Evolutionary conservation across 2,888 invertebrate genomes (phyloP), one percentile per base, ranked within the genome.

Genomic region (Drosophila picticornis): DNA sequence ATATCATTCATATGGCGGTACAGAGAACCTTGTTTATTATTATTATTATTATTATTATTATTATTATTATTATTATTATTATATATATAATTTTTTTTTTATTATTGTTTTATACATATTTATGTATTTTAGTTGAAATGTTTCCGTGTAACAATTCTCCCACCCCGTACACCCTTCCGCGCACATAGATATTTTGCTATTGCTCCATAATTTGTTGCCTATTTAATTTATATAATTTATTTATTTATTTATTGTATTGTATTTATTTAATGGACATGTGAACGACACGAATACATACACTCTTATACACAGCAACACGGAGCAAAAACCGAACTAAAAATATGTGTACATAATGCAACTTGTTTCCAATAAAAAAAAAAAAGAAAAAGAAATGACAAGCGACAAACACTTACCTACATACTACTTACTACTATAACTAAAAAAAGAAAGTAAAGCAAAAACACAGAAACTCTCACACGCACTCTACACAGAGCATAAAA

Each of bases 171-270:
- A 32, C n/a, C 52, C 43, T 38, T 22, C 22, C 72, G 29, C 60
- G 25, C 56, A 69, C 59, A 65, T 55, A 60, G 65, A 67, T 68
- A 25, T 53, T 50, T 62, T 69, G 56, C 72, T 69, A 81, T 66
- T 71, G 46, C 63, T 64, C 73, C 55, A 68, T 62, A 68, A 69
- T 80, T 89, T 87, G 83, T 87, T 85, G 85, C 75, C 80, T 80
- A 82, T 73, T 87, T 89, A 64, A 86, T 80, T 77, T 83, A 81
- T 81, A 69, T 88, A 85, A 90, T 87, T 86, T 84, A 84, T 84
- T 83, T 84, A 84, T 83, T 81, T 83, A 77, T 80, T 77, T 88
- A 89, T 72, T 88, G 75, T 90, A 87, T 56, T 38, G 36, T 55
- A 55, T 36, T 55, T 27, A 55, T 81, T 77, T 80, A 89, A 78